Percentiles rank a stretch among this genome's conserved stretches.
Conservation (phyloP, 2,888 invertebrate genomes). For the Hydraecia micacea region DNA sequence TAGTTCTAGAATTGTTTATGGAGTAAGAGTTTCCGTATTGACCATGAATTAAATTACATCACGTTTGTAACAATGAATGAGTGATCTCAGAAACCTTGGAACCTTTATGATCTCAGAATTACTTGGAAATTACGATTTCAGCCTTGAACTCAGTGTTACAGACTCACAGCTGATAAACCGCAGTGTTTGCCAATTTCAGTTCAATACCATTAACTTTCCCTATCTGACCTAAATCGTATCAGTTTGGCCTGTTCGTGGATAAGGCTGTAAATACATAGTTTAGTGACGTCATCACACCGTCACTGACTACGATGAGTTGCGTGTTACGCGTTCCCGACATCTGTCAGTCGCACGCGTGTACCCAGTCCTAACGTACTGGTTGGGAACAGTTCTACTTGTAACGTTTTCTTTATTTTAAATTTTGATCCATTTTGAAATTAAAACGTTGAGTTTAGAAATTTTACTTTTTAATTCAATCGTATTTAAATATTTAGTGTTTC, state of each 20-base stretch:
- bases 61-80: slow-evolving; percentile 35
- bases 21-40: slow-evolving; percentile 32
- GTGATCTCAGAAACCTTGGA: slow-evolving; percentile 49
- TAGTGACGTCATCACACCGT: slow-evolving; percentile 81
- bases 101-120: slow-evolving; percentile 53
- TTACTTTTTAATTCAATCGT: slow-evolving; percentile 1
- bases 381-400: slow-evolving; percentile 44
- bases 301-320: slow-evolving; percentile 77
- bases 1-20: slow-evolving; percentile 31
- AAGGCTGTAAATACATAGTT: slow-evolving; percentile 70
- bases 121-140: slow-evolving; percentile 47
- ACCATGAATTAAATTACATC: slow-evolving; percentile 44
- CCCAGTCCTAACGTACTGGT: slow-evolving; percentile 69
- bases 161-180: slow-evolving; percentile 23
- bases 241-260: slow-evolving; percentile 56
- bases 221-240: slow-evolving; percentile 62
- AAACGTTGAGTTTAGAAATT: background rate
- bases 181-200: slow-evolving; percentile 52
- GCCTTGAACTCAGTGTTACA: slow-evolving; percentile 54
- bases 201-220: slow-evolving; percentile 54
- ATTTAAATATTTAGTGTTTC: slow-evolving; percentile 16
- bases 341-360: slow-evolving; percentile 75
- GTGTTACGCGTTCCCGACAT: slow-evolving; percentile 69
- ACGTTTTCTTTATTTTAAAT: slow-evolving; percentile 11
- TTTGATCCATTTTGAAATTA: slow-evolving; percentile 12